phyloP scores from a whole-genome alignment of 2,113 vertebrate genomes.

The Calidris pugnax region DNA sequence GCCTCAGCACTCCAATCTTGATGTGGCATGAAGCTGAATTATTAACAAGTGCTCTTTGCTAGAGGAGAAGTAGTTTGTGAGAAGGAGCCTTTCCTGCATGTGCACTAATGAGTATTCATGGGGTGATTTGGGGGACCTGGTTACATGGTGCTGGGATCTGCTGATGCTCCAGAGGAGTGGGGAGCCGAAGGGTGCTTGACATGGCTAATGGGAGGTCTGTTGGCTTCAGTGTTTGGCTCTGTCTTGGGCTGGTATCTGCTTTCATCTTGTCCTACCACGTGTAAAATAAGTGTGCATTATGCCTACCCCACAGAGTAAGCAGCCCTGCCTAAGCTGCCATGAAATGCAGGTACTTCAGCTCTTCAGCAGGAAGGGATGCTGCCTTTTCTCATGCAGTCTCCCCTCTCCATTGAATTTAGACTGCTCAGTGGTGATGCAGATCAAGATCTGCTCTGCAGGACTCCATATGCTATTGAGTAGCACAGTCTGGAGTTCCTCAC shows the following conservation, averaged over 20 bases:
- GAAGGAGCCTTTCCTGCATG: background rate
- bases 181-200: background rate
- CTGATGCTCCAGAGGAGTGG: background rate
- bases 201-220: background rate
- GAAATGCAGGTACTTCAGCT: background rate
- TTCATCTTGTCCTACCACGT: background rate
- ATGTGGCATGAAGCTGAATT: constrained; percentile 50
- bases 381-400: background rate
- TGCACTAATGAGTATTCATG: background rate
- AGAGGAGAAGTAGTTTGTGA: background rate
- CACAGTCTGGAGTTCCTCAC: background rate
- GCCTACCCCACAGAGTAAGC: background rate
- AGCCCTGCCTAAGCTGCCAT: background rate
- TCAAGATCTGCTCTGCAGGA: background rate
- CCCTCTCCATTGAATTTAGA: background rate
- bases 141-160: background rate
- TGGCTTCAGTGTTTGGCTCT: background rate
- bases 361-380: background rate
- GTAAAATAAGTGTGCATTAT: background rate
- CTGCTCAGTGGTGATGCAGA: background rate
- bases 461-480: background rate
- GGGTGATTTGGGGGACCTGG: background rate
- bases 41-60: constrained; percentile 47
- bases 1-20: constrained; percentile 11
- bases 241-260: background rate